Percentiles rank a stretch among this genome's conserved stretches.
Conservation (phyloP, 2,797 vertebrate genomes). For the Sciaenops ocellatus region DNA sequence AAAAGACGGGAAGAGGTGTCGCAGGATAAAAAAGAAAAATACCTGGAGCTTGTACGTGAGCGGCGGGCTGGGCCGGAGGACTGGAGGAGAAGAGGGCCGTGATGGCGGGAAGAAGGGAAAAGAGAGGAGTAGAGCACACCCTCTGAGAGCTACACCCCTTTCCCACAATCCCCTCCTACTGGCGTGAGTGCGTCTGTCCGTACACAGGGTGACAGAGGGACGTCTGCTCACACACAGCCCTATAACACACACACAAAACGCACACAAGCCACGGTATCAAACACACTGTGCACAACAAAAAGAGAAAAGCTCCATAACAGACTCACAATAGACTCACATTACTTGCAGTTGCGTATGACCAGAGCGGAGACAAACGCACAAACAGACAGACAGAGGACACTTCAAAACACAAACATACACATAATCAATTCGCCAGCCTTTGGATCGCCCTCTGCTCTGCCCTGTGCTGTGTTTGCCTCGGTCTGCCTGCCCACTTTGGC, state of each 20-base stretch:
- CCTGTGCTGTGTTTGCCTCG: conserved; percentile 80
- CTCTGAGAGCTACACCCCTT: conserved; percentile 83
- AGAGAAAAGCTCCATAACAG: conserved; percentile 43
- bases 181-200: conserved; percentile 81
- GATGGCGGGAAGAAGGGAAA: conserved; percentile 84
- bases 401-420: conserved; percentile 75
- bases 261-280: conserved; percentile 65
- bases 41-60: conserved; percentile 82
- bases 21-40: conserved; percentile 80
- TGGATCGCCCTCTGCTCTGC: conserved; percentile 83
- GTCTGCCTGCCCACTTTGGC: conserved; percentile 88
- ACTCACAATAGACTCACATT: conserved; percentile 44
- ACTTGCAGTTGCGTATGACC: conserved; percentile 52
- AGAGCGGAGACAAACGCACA: conserved; percentile 49
- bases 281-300: conserved; percentile 54
- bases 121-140: conserved; percentile 84
- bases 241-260: conserved; percentile 51
- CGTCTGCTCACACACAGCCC: conserved; percentile 76
- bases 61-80: conserved; percentile 76
- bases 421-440: conserved; percentile 82
- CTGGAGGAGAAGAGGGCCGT: conserved; percentile 84
- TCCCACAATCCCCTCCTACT: conserved; percentile 85
- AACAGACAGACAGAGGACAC: conserved; percentile 41
- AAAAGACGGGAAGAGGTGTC: conserved; percentile 63
- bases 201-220: conserved; percentile 82